phyloP scores from a whole-genome alignment of 2,888 invertebrate species.

The Coenonympha arcania region DNA sequence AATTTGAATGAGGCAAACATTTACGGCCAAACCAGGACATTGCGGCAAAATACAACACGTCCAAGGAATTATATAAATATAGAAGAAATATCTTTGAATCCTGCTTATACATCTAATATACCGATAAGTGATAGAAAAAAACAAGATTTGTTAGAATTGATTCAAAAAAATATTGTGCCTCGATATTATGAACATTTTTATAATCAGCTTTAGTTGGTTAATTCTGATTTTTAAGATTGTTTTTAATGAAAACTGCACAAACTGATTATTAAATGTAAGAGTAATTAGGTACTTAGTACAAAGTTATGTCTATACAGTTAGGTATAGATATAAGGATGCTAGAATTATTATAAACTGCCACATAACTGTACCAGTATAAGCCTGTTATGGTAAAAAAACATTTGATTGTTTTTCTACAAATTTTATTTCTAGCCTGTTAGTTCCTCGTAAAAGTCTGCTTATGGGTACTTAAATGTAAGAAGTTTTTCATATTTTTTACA shows the following conservation, averaged over 20 bases:
- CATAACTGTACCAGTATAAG: background rate
- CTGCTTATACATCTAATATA: background rate
- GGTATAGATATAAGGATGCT: background rate
- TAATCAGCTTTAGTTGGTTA: background rate
- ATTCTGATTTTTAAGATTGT: background rate
- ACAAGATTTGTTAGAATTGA: background rate
- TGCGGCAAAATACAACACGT: background rate
- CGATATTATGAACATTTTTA: background rate
- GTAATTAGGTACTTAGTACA: background rate
- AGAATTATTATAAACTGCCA: background rate
- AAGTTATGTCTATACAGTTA: too few relatives aligned
- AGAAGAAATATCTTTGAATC: background rate
- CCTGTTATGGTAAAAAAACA: background rate
- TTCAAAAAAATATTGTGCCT: background rate
- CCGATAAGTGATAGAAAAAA: background rate
- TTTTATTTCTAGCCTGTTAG: background rate
- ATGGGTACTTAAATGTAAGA: background rate
- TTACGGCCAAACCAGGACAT: slow-evolving; percentile 3
- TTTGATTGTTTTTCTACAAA: background rate
- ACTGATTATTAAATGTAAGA: background rate
- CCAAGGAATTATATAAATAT: background rate
- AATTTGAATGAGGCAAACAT: slow-evolving; percentile 18
- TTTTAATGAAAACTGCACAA: too few relatives aligned
- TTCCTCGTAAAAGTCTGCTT: background rate
- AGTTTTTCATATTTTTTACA: background rate